Evolutionary conservation across 2,888 invertebrate genomes (phyloP), one percentile per base, ranked within the genome.

Genomic region (Drosophila neoperkinsi): DNA sequence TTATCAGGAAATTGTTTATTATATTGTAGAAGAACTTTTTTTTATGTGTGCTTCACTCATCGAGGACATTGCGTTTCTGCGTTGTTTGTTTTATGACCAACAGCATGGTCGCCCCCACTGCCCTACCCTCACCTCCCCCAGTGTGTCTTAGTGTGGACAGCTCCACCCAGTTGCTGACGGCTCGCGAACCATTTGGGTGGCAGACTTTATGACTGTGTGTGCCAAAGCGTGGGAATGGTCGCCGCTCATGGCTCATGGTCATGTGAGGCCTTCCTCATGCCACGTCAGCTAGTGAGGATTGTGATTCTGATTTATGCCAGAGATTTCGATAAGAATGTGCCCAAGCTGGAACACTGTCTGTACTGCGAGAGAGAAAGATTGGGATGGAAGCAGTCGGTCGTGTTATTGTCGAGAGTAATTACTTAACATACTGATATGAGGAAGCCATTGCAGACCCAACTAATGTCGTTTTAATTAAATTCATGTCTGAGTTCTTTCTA

Each of bases 1-100:
- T 86, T 88, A 86, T 86, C 88, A 84, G 88, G 84, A 86, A 86
- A 86, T 86, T 86, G 85, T 86, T 86, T 86, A 88, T 86, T 86
- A 81, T 86, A 84, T 88, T 88, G 82, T 81, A 46, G 81, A 81
- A 74, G 68, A 81, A 83, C 67, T 30, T 30, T 43, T 77, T 82
- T 88, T 86, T 84, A 84, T 84, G 87, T 72, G 72, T 63, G 56
- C 79, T 69, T 74, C 73, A 65, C 79, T 80, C 74, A 73, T 28
- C 76, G 81, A 82, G 81, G 81, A 82, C 77, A 79, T 58, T 53
- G 59, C 68, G 72, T 30, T 66, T 25, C 74, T 61, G 79, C 71
- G 63, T 79, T 80, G 82, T 71, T 74, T 84, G 73, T 71, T 85
- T 85, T 85, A 88, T 78, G 74, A 73, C 64, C 77, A 79, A 58